These are phyloP conservation scores for Diadromus collaris DNA, from an alignment of 2,888 invertebrate genomes.

Conservation along the genomic window DNA sequence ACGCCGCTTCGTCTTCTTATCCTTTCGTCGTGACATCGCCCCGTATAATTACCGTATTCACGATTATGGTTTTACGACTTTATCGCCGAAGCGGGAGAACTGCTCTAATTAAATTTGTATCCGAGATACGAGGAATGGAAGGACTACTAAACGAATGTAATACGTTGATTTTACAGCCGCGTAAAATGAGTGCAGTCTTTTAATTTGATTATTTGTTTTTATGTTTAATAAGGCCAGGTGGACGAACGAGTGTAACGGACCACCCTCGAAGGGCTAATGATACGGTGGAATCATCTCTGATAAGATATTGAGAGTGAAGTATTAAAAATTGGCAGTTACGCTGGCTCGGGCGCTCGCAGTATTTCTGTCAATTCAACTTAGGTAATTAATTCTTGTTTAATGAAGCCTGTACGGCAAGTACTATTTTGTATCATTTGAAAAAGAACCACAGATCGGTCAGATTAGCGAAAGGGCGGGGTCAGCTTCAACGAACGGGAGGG, in stretches of 20 bases:
- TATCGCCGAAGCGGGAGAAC: conserved; percentile 51
- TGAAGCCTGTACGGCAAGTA: too few species aligned
- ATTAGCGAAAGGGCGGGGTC: too few species aligned
- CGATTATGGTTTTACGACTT: conserved; percentile 71
- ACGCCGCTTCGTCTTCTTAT: not conserved
- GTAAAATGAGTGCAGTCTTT: conserved; percentile 43
- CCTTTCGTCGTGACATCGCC: conserved; percentile 3
- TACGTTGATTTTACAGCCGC: conserved; percentile 63
- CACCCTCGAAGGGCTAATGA: conserved; percentile 34
- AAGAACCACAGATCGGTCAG: too few species aligned
- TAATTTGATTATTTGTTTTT: conserved; percentile 2
- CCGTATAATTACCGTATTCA: conserved; percentile 74
- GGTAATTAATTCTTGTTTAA: too few species aligned
- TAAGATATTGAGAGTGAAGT: not conserved
- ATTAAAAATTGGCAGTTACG: too few species aligned
- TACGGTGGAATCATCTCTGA: not conserved
- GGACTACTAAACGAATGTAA: conserved; percentile 20
- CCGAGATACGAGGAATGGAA: conserved; percentile 54
- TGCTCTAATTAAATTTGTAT: conserved; percentile 71
- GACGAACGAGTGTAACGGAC: conserved; percentile 34
- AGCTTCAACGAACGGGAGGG: too few species aligned
- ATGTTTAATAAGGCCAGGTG: conserved; percentile 36
- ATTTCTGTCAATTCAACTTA: too few species aligned
- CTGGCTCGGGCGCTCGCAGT: too few species aligned
- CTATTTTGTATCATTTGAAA: too few species aligned